These are phyloP conservation scores for Papilio helenus DNA, from an alignment of 1,140 invertebrate genomes.

Conservation along the genomic window DNA sequence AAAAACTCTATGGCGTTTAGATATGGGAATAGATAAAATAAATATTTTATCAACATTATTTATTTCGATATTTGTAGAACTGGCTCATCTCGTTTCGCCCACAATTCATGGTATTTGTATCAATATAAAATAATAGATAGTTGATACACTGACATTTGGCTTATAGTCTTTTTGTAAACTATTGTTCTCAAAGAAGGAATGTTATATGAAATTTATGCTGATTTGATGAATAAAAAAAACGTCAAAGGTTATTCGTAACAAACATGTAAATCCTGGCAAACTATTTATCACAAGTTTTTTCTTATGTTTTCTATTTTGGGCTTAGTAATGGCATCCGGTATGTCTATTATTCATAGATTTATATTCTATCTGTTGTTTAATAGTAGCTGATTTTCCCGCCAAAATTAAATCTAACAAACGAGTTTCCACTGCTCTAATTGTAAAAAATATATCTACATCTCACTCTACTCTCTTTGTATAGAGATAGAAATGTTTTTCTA, in stretches of 20 bases:
- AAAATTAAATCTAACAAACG: not conserved
- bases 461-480: not conserved
- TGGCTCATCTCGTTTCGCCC: conserved; percentile 1
- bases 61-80: not conserved
- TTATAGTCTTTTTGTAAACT: conserved; percentile 26
- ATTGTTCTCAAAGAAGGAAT: conserved; percentile 21
- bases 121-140: not conserved
- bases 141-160: conserved; percentile 33
- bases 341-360: not conserved
- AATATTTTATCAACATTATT: not conserved
- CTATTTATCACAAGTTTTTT: not conserved
- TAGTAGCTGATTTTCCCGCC: too few relatives aligned
- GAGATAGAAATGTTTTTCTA: not conserved
- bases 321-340: not conserved
- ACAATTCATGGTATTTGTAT: conserved; percentile 7
- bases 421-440: not conserved
- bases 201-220: conserved; percentile 9
- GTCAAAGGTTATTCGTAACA: not conserved
- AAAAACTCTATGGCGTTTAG: not conserved
- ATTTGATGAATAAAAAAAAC: conserved; percentile 1
- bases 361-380: not conserved
- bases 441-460: not conserved
- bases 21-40: not conserved
- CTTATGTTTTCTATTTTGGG: not conserved
- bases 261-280: not conserved